Evolutionary conservation across 2,797 vertebrate species (phyloP), one percentile per base, ranked within the genome.

Genomic region (Mormyrops attenuatus): DNA sequence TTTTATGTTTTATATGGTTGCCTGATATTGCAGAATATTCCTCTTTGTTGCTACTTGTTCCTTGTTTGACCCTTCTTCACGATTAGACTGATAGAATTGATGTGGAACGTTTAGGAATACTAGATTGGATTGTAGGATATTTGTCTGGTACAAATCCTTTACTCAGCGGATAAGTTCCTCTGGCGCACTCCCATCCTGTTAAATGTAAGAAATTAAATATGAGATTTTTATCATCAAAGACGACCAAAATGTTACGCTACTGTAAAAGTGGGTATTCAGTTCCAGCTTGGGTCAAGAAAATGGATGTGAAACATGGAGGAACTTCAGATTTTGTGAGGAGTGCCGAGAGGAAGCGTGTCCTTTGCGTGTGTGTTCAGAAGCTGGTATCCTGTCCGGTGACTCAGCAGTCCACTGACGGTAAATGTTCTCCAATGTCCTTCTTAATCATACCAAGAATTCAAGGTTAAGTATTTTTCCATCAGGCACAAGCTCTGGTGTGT

Each of bases 161-260:
- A 90, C 92, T 94, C 94, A 92, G 84, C 89, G 93, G 95, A 93
- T 26, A 88, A 89, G 15, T 88, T 90, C 91, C 92, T 41, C 41
- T 92, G 63, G 94, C 94, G 94, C 93, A 94, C 95, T 95, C 95
- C 95, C 95, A 96, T 96, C 95, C 95, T 96, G 95, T 93, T 91
- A 9, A 8, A 91, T 95, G 90, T 94, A 95, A 95, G 93, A 92
- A 94, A 93, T 94, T 93, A 92, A 95, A 93, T 53, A 17, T 91
- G 90, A 82, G 73, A 95, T 95, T 95, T 96, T 93, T 88, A 94
- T 94, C 94, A 94, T 93, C 92, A 94, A 13, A 30, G 6, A 84
- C 13, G n/a, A 20, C n/a, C 57, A 22, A 63, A n/a, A 63, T 22
- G 57, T n/a, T 63, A 22, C n/a, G n/a, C 57, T 22, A 63, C 3